A percentile compares a stretch with the other conserved stretches of the same genome.
Conservation (phyloP, 2,113 vertebrate genomes). For the Myodes glareolus region DNA sequence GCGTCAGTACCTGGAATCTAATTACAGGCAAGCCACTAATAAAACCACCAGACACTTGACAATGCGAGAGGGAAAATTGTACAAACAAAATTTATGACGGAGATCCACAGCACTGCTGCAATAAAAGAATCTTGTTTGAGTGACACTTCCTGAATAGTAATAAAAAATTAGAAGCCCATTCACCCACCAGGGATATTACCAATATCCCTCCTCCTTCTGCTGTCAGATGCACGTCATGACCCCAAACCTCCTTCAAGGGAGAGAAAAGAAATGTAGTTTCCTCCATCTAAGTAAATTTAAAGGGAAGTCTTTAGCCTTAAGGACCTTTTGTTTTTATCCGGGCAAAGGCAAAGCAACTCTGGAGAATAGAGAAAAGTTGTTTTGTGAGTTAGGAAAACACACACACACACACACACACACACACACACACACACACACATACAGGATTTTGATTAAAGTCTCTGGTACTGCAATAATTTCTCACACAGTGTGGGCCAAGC, state of each 20-base stretch:
- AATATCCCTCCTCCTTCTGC: conserved; percentile 83
- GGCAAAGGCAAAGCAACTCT: conserved; percentile 32
- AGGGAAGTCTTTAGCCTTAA: conserved; percentile 74
- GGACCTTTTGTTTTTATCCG: conserved; percentile 50
- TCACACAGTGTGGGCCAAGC: background rate
- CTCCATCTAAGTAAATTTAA: conserved; percentile 65
- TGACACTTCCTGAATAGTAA: conserved; percentile 83
- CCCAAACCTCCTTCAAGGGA: conserved; percentile 59
- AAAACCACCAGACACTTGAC: conserved; percentile 77
- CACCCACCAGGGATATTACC: conserved; percentile 78
- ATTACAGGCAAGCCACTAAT: conserved; percentile 77
- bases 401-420: background rate
- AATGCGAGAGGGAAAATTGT: conserved; percentile 81
- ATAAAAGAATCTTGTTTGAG: conserved; percentile 84
- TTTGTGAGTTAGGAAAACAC: background rate
- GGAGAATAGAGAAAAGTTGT: conserved; percentile 31
- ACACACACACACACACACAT: background rate
- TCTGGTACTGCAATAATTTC: background rate
- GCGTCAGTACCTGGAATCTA: conserved; percentile 75
- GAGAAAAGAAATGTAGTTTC: conserved; percentile 67
- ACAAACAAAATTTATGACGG: conserved; percentile 85
- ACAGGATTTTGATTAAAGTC: background rate
- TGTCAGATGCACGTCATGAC: conserved; percentile 71
- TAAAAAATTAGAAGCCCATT: conserved; percentile 86
- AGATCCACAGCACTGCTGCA: conserved; percentile 80